Base-by-base conservation (phyloP, 2,113 vertebrate species). In the Calyptommatus sinebrachiatus region DNA sequence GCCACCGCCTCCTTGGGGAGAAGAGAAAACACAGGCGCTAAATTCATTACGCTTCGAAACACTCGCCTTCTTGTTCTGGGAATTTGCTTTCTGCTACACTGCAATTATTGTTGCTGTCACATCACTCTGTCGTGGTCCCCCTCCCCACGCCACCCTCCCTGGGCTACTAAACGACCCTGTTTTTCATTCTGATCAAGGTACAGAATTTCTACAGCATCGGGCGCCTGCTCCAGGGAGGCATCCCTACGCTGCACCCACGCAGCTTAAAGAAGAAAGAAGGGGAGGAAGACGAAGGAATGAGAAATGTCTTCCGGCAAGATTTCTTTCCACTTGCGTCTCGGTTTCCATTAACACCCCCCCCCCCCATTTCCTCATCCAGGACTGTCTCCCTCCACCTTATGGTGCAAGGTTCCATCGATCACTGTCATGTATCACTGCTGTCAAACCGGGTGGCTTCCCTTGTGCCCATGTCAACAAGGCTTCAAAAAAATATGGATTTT, bases 371-470 rank as follows among this genome's bases (percentile, higher is more conserved):
- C 62, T 63, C 62, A 68, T 45, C 63, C 71, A 7, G 79, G 60
- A 31, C 68, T 66, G 50, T 87, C 66, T 73, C 16, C 75, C 67
- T 70, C 76, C 82, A 62, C 77, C 57, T 67, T 74, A 71, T 20
- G 31, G 70, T 71, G 24, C 41, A 50, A 79, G 1, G 66, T 57
- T 48, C 63, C 71, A 78, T 75, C 77, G 73, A 73, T 82, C 29
- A 31, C 67, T 75, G 60, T 62, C 60, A 26, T 75, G 65, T 50
- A 86, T 82, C 57, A 5, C 1, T 75, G 77, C 84, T 76, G 82
- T 81, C 75, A 62, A 61, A 75, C 21, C 79, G 75, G 35, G 62
- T 77, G 53, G 29, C 18, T 72, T 78, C 74, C 72, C 80, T 78
- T 46, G 57, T 78, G 26, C 72, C 70, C 78, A 68, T 60, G 69